Conservation (phyloP, 2,888 invertebrate genomes). For the Megalurothrips usitatus region DNA sequence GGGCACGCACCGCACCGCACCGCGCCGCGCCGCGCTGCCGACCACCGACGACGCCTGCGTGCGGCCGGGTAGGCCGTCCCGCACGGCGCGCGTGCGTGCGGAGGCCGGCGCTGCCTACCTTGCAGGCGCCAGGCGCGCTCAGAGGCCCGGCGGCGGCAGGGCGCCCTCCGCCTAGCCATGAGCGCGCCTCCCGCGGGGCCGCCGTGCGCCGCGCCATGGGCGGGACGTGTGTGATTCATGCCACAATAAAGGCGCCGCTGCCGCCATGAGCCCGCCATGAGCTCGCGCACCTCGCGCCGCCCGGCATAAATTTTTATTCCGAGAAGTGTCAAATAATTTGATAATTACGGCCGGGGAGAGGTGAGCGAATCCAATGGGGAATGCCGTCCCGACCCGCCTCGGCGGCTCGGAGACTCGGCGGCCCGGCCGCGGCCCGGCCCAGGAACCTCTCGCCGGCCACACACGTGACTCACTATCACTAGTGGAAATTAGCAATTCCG, state of each 20-base stretch:
- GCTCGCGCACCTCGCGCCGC: background rate
- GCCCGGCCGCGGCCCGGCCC: too few relatives aligned
- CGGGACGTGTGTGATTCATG: background rate
- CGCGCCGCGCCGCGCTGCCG: background rate
- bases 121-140: constrained; percentile 27
- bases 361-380: constrained; percentile 18
- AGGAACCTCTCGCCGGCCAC: too few relatives aligned
- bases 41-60: background rate
- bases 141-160: constrained; percentile 27
- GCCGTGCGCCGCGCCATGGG: background rate
- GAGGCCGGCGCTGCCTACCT: constrained; percentile 11
- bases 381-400: background rate
- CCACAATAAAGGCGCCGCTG: background rate
- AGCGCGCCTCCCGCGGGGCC: background rate
- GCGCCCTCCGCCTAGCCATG: background rate
- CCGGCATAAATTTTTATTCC: constrained; percentile 2
- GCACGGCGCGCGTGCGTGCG: background rate
- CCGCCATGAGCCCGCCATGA: background rate
- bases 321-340: constrained; percentile 23
- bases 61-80: too few relatives aligned
- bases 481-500: too few relatives aligned
- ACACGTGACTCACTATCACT: too few relatives aligned
- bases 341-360: background rate
- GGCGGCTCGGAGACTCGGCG: too few relatives aligned
- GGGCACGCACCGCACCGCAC: background rate